Evolutionary conservation across 2,797 vertebrate species (phyloP).

Genomic region (Tachyglossus aculeatus): DNA sequence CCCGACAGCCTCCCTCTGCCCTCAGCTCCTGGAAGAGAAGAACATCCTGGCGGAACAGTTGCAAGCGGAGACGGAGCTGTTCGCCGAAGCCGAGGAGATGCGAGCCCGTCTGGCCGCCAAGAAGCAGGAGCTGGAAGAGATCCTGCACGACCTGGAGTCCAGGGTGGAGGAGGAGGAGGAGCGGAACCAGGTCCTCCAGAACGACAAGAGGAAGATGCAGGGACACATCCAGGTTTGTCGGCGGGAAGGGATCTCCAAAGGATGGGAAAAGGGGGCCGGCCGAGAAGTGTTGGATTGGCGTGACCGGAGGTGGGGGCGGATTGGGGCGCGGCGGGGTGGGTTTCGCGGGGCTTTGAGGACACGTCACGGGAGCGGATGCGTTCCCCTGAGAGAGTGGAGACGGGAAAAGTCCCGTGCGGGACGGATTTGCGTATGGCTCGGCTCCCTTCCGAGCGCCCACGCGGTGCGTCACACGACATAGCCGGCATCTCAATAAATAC

Average conservation of each 20-base stretch:
- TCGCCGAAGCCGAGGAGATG: conserved; percentile 97
- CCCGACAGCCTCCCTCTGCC: conserved; percentile 12
- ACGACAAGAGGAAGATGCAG: conserved; percentile 98
- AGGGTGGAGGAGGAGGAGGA: conserved; percentile 96
- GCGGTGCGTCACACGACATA: too few relatives aligned
- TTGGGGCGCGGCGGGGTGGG: too few relatives aligned
- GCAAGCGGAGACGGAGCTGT: conserved; percentile 94
- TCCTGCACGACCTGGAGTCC: conserved; percentile 94
- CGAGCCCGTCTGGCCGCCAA: conserved; percentile 91
- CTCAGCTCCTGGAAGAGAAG: conserved; percentile 92
- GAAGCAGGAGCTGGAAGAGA: conserved; percentile 95
- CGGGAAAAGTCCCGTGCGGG: accelerated
- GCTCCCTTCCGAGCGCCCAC: too few relatives aligned
- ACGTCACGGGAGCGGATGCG: too few relatives aligned
- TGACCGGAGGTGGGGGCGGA: too few relatives aligned
- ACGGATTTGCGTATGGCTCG: too few relatives aligned
- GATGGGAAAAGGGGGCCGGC: too few relatives aligned
- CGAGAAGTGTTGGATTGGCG: too few relatives aligned
- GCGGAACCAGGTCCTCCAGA: conserved; percentile 90
- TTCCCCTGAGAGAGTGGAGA: neutral
- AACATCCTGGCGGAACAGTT: conserved; percentile 96
- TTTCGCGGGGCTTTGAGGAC: too few relatives aligned
- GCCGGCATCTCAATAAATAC: too few relatives aligned
- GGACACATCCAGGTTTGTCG: conserved; percentile 92
- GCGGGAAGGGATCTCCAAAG: too few relatives aligned